Evolutionary conservation across 1,140 invertebrate species (phyloP).

Genomic region (Sitobion miscanthi): DNA sequence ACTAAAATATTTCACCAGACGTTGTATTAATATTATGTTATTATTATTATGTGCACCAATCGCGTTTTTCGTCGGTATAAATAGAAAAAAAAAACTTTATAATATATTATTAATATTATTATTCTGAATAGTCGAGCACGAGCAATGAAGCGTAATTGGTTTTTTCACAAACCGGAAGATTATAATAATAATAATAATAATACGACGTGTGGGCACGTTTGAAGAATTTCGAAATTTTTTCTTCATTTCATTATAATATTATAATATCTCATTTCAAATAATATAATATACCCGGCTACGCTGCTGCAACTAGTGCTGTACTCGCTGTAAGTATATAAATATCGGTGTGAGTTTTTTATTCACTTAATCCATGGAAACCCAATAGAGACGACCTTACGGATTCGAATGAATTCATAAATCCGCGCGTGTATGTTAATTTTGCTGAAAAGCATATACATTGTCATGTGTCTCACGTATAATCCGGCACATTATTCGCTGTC

Average conservation of each 20-base stretch:
- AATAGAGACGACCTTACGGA: background rate
- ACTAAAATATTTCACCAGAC: background rate
- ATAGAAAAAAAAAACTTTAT: background rate
- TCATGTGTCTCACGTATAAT: background rate
- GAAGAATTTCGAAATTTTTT: background rate
- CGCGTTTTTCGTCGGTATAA: background rate
- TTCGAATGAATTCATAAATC: background rate
- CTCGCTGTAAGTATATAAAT: background rate
- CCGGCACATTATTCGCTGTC: background rate
- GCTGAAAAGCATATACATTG: background rate
- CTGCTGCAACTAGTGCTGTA: background rate
- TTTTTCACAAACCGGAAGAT: background rate
- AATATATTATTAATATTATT: background rate
- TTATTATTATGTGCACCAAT: background rate
- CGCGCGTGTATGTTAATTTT: background rate
- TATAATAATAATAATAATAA: background rate
- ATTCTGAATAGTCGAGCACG: background rate
- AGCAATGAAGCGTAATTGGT: background rate
- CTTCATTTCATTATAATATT: too few relatives aligned
- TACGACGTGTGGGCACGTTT: background rate
- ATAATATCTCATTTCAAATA: background rate
- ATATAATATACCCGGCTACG: background rate
- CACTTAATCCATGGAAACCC: background rate
- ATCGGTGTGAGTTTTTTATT: background rate
- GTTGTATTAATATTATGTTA: too few relatives aligned